Evolutionary conservation across 2,113 vertebrate genomes (phyloP).

Genomic region (Muntiacus muntjak): DNA sequence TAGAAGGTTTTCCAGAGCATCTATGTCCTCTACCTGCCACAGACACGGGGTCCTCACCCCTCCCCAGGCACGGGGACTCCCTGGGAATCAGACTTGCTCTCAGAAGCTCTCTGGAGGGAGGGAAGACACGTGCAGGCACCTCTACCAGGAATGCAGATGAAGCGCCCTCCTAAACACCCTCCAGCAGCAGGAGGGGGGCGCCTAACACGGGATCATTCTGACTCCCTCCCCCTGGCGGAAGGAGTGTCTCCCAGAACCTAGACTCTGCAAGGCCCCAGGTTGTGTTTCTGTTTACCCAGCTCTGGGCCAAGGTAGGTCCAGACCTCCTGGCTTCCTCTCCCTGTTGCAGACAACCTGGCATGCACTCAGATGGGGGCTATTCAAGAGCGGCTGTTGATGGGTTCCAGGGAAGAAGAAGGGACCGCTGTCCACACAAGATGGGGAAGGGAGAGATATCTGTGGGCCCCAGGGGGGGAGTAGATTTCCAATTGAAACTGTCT

Average conservation of each 20-base stretch:
- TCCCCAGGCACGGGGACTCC: neutral
- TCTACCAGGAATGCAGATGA: neutral
- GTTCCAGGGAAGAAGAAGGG: neutral
- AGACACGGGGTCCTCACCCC: neutral
- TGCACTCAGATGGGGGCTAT: neutral
- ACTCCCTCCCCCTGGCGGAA: neutral
- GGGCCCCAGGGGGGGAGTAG: neutral
- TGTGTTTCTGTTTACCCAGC: neutral
- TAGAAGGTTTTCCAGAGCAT: neutral
- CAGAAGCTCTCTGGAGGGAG: neutral
- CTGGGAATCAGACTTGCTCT: neutral
- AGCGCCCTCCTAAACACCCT: neutral
- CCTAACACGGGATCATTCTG: neutral
- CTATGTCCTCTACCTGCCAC: neutral
- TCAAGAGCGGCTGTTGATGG: neutral
- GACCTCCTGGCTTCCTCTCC: neutral
- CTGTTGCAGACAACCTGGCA: neutral
- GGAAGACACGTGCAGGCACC: neutral
- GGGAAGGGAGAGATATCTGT: neutral
- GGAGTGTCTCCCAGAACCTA: neutral
- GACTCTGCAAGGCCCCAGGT: neutral
- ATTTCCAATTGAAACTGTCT: neutral
- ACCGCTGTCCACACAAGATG: too few species aligned
- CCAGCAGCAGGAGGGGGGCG: neutral
- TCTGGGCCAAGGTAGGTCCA: neutral